These are phyloP conservation scores for Caenorhabditis brenneri DNA, from an alignment of 1,140 invertebrate genomes.

Conservation along the genomic window DNA sequence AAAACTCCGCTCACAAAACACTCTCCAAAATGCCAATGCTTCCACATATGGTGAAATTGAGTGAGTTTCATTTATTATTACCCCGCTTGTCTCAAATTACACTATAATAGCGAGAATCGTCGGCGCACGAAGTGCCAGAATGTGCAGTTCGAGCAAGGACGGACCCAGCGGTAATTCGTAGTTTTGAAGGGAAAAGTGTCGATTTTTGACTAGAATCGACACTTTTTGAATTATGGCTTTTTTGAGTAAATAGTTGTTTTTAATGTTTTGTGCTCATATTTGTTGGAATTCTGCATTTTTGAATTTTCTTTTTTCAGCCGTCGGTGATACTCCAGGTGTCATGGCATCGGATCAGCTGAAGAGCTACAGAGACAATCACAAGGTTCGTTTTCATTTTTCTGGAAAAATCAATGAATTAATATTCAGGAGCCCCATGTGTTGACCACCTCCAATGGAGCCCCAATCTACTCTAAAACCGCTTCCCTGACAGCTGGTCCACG, in stretches of 20 bases:
- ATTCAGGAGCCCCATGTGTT: slow-evolving; percentile 72
- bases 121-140: no score
- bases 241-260: no score
- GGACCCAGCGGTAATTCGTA: no score
- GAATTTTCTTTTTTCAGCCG: neutral
- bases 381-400: neutral
- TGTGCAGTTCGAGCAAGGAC: no score
- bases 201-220: no score
- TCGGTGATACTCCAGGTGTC: neutral
- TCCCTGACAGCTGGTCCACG: slow-evolving; percentile 83
- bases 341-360: slow-evolving; percentile 5
- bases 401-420: neutral
- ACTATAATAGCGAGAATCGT: neutral
- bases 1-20: neutral
- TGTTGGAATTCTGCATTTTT: neutral
- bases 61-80: neutral
- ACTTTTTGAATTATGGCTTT: no score
- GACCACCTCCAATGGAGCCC: slow-evolving; percentile 80
- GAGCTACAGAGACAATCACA: neutral
- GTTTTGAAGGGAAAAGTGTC: no score
- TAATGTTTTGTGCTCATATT: no score
- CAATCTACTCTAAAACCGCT: slow-evolving; percentile 81
- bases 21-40: slow-evolving; percentile 19
- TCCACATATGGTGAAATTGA: neutral
- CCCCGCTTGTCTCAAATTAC: neutral